phyloP scores from a whole-genome alignment of 2,888 invertebrate species.

The Acanthosepion pharaonis region DNA sequence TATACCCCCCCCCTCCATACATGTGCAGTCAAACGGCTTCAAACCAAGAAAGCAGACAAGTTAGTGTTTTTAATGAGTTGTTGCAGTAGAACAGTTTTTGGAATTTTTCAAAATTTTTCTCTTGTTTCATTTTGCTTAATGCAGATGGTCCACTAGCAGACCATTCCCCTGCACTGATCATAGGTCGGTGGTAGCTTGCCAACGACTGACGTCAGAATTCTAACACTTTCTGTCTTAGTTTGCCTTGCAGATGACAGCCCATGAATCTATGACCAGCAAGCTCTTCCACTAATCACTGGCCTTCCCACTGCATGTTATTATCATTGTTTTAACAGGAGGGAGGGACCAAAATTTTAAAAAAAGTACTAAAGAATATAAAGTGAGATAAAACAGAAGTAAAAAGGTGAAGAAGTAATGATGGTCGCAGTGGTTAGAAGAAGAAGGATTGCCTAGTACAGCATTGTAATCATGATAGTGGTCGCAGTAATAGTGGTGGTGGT shows the following conservation, averaged over 20 bases:
- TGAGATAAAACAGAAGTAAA: not conserved
- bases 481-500: not conserved
- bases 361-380: no score
- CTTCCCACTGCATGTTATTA: conserved; percentile 40
- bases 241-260: conserved; percentile 42
- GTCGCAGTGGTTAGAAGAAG: conserved; percentile 34
- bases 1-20: not conserved
- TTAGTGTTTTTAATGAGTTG: not conserved
- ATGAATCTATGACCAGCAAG: conserved; percentile 34
- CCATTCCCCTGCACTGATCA: not conserved
- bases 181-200: conserved; percentile 21
- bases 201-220: conserved; percentile 42
- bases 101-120: conserved; percentile 5
- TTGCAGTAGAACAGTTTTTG: conserved; percentile 18
- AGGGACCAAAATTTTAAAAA: not conserved
- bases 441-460: not conserved
- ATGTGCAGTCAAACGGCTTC: not conserved
- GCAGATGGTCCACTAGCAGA: conserved; percentile 43
- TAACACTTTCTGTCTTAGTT: conserved; percentile 35
- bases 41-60: not conserved
- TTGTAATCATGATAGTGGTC: conserved; percentile 25
- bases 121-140: conserved; percentile 35
- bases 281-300: conserved; percentile 36
- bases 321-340: not conserved
- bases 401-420: not conserved